Evolutionary conservation across 2,888 invertebrate genomes (phyloP), one percentile per base, ranked within the genome.

Genomic region (Acleris literana): DNA sequence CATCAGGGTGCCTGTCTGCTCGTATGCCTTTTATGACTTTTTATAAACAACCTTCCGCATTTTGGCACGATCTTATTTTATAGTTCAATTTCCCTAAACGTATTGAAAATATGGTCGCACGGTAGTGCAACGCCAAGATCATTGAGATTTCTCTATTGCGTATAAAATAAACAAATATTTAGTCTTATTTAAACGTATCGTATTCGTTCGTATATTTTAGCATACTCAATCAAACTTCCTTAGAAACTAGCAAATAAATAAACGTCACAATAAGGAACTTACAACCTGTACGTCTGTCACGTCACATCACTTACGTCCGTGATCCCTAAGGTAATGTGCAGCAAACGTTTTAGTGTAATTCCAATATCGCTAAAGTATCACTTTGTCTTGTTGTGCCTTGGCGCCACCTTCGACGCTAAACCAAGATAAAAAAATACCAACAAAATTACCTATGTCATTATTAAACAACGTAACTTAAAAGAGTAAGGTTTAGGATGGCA

Each of bases 341-440:
- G 22, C 25, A 54, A 57, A 49, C 54, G 25, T 43, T 52, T 51
- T 54, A 54, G 48, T 63, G 53, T 57, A 64, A 63, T 56, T 56
- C 48, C 20, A 52, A 25, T 52, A 53, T 52, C 39, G 75, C 77
- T 79, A 77, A 76, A 74, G 75, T 57, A 43, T 51, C 82, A 81
- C 80, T 74, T 76, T 76, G 79, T 74, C 75, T 81, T 74, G 73
- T 76, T 70, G 71, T 74, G 70, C 70, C 71, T 75, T 87, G 90
- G 90, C 90, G 90, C 90, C 90, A 88, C 83, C 83, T 75, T 72
- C 70, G 65, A 69, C 63, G 64, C 76, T 73, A 68, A 68, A 73
- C 85, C 76, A 81, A 74, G 63, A 70, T 79, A 70, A 67, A 71
- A 66, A 65, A 61, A 22, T 7, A 0, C n/a, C 56, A 33, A n/a